phyloP scores from a whole-genome alignment of 2,888 invertebrate species.

The Lepidonotus clava region DNA sequence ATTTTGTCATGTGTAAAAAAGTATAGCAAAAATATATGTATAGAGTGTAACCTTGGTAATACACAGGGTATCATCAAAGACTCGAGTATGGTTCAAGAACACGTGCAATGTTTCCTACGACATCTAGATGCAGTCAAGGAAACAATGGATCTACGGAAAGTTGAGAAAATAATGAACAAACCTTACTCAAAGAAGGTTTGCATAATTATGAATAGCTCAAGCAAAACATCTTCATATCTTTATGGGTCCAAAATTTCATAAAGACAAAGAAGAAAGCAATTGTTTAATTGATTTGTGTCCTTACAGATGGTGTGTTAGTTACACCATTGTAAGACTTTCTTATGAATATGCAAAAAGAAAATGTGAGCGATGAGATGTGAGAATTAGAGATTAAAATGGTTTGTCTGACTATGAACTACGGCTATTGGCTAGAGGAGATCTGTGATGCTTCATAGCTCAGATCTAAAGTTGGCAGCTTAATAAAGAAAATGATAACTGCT shows the following conservation, averaged over 20 bases:
- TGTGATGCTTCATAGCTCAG: background rate
- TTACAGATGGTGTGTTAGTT: background rate
- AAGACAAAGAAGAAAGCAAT: background rate
- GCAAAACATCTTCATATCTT: background rate
- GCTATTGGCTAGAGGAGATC: background rate
- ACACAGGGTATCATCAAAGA: too few species aligned
- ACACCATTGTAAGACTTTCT: slow-evolving; percentile 33
- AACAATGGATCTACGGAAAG: too few species aligned
- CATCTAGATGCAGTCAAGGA: too few species aligned
- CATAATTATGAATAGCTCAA: background rate
- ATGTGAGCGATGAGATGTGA: slow-evolving; percentile 1
- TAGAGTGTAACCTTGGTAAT: too few species aligned
- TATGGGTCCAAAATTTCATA: background rate
- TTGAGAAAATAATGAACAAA: background rate
- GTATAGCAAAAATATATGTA: too few species aligned
- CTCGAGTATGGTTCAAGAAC: too few species aligned
- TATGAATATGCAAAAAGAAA: background rate
- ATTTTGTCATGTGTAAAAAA: too few species aligned
- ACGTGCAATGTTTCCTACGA: too few species aligned
- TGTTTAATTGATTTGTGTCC: too few species aligned
- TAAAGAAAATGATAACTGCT: background rate
- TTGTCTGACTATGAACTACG: too few species aligned
- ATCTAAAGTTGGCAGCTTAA: too few species aligned
- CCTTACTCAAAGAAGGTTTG: background rate
- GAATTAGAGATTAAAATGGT: background rate